These are phyloP conservation scores for Leucophenga maculata DNA, from an alignment of 2,888 invertebrate genomes.

Conservation along the genomic window DNA sequence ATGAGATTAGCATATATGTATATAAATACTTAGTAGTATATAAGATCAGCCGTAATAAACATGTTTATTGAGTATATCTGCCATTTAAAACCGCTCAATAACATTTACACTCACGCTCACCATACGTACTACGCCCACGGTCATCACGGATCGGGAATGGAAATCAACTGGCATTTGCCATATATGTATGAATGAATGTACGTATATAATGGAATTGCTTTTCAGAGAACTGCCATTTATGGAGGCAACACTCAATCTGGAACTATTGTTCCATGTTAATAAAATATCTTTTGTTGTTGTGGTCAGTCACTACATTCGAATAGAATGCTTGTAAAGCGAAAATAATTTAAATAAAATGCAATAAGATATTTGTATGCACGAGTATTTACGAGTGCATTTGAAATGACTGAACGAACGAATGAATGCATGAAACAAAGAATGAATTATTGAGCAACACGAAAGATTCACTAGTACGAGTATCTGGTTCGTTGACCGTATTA, in stretches of 20 bases:
- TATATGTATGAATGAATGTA: not conserved
- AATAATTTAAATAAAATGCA: no score
- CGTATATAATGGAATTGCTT: no score
- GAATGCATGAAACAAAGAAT: no score
- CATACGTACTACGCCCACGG: slow-evolving; percentile 18
- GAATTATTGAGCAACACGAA: no score
- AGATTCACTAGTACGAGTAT: not conserved
- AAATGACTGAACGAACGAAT: no score
- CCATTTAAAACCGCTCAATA: not conserved
- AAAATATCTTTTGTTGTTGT: slow-evolving; percentile 6
- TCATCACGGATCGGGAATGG: not conserved
- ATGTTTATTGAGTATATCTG: not conserved
- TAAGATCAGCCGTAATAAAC: not conserved
- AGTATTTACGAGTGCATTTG: no score
- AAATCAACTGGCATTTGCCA: slow-evolving; percentile 10
- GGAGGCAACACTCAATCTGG: slow-evolving; percentile 3
- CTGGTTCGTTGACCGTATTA: slow-evolving; percentile 10
- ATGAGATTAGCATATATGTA: no score
- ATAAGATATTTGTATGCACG: no score
- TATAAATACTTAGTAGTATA: no score
- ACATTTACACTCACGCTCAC: not conserved
- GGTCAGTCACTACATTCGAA: not conserved
- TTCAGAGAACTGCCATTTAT: slow-evolving; percentile 11
- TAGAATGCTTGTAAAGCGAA: not conserved
- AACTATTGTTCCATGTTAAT: not conserved